Percentiles rank a stretch among this genome's conserved stretches.
Evolutionary conservation across 2,113 vertebrate species (phyloP).

Genomic region (Callionymus lyra): DNA sequence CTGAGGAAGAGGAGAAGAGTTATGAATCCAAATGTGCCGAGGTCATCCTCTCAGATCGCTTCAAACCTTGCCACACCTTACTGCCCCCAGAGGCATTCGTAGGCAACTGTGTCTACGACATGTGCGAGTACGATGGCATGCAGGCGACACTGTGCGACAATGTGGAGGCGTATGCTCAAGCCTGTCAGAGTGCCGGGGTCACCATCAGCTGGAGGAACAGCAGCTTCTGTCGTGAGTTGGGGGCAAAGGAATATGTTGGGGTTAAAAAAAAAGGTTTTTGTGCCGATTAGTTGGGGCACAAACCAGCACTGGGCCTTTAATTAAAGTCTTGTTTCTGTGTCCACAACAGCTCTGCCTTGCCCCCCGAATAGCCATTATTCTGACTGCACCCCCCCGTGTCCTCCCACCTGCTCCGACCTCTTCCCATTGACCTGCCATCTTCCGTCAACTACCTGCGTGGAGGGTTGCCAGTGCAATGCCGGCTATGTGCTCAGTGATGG

Average conservation of each 20-base stretch:
- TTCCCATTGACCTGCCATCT: conserved; percentile 65
- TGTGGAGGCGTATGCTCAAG: conserved; percentile 67
- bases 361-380: conserved; percentile 67
- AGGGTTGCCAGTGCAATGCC: conserved; percentile 71
- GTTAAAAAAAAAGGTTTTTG: background rate
- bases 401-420: conserved; percentile 67
- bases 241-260: too few species aligned
- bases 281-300: background rate
- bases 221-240: conserved; percentile 78
- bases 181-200: conserved; percentile 66
- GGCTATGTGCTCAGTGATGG: conserved; percentile 66
- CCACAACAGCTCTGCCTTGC: conserved; percentile 68
- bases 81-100: conserved; percentile 57
- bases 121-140: conserved; percentile 73
- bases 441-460: conserved; percentile 56
- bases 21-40: conserved; percentile 44
- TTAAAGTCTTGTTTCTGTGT: background rate
- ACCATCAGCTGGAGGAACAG: conserved; percentile 74
- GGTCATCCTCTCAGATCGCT: conserved; percentile 46
- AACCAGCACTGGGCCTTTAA: too few species aligned
- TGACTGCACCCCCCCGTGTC: conserved; percentile 66
- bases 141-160: conserved; percentile 65
- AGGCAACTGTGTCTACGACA: conserved; percentile 64
- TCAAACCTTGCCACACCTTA: conserved; percentile 56
- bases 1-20: conserved; percentile 21